Evolutionary conservation across 2,888 invertebrate species (phyloP), one percentile per base, ranked within the genome.

Genomic region (Rhingia rostrata): DNA sequence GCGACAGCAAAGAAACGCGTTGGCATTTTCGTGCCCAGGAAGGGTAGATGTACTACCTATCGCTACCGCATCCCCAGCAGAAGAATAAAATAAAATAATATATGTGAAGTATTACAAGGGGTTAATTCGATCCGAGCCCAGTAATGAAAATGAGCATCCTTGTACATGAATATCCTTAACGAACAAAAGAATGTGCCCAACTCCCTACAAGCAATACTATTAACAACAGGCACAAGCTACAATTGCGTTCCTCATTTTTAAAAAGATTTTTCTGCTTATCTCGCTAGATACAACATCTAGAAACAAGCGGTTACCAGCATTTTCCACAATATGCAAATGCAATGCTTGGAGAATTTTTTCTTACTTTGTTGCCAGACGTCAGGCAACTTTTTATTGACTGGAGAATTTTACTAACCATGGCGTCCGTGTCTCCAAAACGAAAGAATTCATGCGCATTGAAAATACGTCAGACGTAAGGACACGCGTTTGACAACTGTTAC

Each of bases 401-500:
- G 74, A 80, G 83, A 80, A 7, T 30, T 63, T 56, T 2, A 7
- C 58, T 22, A 22, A 74, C 61, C 69, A 79, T 84, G 84, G 84
- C 84, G 79, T 10, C 47, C 4, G 70, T 53, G 47, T 84, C 84
- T 80, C 84, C 84, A 80, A 60, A 41, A 0, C 10, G 12, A 1
- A 35, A 32, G n/a, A 22, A 9, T 30, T 45, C 80, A 74, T 84
- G 84, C 84, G 79, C 84, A 74, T 12, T n/a, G 0, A 1, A 70
- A 54, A 22, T 22, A 80, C 70, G 84, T 84, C 80, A 84, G 14
- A 39, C 39, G 22, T 6, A 37, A 61, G 30, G 35, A 63, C 61
- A 60, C 32, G 22, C 22, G 1, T 84, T 80, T 84, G 79, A 84
- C 84, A 84, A 79, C 64, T 80, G 79, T 75, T 75, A 79, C 79